Evolutionary conservation across 2,113 vertebrate genomes (phyloP).

Genomic region (Callopanchax toddi): DNA sequence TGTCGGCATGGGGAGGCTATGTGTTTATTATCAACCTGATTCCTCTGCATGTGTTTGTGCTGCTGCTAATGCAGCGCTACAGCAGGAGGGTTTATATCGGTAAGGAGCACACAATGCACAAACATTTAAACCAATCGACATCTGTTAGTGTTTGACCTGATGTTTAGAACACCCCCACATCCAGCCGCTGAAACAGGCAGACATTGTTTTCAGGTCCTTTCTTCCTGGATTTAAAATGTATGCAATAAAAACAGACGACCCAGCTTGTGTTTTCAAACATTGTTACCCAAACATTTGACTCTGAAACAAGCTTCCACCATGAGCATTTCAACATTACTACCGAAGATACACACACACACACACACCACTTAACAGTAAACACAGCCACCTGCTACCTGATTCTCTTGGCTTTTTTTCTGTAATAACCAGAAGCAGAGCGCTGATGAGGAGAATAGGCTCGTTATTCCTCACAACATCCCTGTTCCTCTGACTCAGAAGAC

Average conservation of each 20-base stretch:
- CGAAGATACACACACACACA: slow-evolving; percentile 40
- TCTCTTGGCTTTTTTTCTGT: slow-evolving; percentile 6
- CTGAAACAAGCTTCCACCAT: slow-evolving; percentile 27
- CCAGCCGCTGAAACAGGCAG: background rate
- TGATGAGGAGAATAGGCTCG: slow-evolving; percentile 4
- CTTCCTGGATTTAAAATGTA: slow-evolving; percentile 6
- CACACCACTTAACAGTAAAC: slow-evolving; percentile 41
- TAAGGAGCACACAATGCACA: slow-evolving; percentile 72
- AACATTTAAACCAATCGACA: slow-evolving; percentile 1
- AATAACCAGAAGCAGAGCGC: background rate
- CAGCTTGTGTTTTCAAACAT: background rate
- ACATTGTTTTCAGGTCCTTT: background rate
- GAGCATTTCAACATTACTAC: slow-evolving; percentile 23
- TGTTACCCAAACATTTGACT: slow-evolving; percentile 28
- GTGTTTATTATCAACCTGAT: slow-evolving; percentile 99
- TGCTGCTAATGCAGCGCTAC: slow-evolving; percentile 97
- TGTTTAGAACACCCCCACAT: slow-evolving; percentile 30
- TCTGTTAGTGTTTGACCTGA: slow-evolving; percentile 4
- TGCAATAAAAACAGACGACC: slow-evolving; percentile 4
- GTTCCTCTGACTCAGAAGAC: slow-evolving; percentile 13
- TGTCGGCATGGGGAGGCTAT: slow-evolving; percentile 99
- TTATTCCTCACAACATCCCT: slow-evolving; percentile 13
- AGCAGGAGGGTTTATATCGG: slow-evolving; percentile 97
- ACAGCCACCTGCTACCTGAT: slow-evolving; percentile 46
- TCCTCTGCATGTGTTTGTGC: slow-evolving; percentile 96